Conservation (phyloP, 2,888 invertebrate genomes). For the Boloria selene region DNA sequence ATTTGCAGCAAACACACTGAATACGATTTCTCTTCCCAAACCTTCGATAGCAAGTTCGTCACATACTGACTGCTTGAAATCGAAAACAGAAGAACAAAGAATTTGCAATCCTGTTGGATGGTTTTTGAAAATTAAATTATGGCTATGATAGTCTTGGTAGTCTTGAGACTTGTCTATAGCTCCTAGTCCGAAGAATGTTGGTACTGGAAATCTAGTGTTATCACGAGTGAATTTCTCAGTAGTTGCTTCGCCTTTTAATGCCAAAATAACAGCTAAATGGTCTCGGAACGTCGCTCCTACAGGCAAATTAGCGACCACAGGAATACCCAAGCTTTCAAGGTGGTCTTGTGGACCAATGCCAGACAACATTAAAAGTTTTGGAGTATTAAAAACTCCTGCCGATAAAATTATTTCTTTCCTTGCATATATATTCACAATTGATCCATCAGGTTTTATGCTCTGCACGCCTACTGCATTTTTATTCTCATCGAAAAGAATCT, state of each 20-base stretch:
- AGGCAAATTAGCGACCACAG: conserved; percentile 59
- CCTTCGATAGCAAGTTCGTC: conserved; percentile 39
- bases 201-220: conserved; percentile 49
- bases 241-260: conserved; percentile 44
- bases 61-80: conserved; percentile 38
- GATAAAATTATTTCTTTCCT: conserved; percentile 72
- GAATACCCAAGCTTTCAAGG: conserved; percentile 54
- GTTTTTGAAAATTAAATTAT: conserved; percentile 40
- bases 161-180: conserved; percentile 80
- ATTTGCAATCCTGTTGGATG: conserved; percentile 36
- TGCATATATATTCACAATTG: conserved; percentile 47
- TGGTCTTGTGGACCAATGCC: conserved; percentile 70
- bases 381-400: conserved; percentile 70
- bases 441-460: conserved; percentile 49
- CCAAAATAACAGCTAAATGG: conserved; percentile 55
- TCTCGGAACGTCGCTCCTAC: conserved; percentile 74
- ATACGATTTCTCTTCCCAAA: conserved; percentile 39
- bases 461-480: conserved; percentile 70
- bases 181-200: conserved; percentile 58
- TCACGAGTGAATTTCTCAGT: conserved; percentile 51
- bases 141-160: conserved; percentile 59
- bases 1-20: conserved; percentile 41
- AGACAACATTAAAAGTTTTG: conserved; percentile 73
- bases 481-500: conserved; percentile 71
- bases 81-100: conserved; percentile 42